Percentiles rank a stretch among this genome's conserved stretches.
These are phyloP conservation scores for Campylomormyrus tamandua DNA, from an alignment of 2,113 vertebrate species.

Conservation along the genomic window DNA sequence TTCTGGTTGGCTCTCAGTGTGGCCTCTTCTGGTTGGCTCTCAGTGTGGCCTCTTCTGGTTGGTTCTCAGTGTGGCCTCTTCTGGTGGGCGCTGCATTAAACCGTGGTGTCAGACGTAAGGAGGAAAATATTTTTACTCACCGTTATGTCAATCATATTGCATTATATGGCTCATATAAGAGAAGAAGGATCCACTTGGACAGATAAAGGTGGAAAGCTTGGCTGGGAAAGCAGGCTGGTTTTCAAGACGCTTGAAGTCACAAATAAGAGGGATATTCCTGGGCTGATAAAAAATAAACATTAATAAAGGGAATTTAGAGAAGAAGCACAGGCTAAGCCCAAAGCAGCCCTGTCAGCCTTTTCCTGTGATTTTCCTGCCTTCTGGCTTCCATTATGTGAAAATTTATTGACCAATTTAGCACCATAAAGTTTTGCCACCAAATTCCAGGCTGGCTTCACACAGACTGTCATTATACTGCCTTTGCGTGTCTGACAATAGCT, in stretches of 20 bases:
- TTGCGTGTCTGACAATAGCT: not conserved
- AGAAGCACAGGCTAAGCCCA: not conserved
- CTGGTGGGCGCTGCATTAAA: not conserved
- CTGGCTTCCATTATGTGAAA: not conserved
- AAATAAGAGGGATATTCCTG: not conserved
- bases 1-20: not conserved
- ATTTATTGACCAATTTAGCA: not conserved
- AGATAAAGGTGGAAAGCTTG: not conserved
- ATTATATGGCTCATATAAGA: not conserved
- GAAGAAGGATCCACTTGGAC: not conserved
- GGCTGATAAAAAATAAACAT: not conserved
- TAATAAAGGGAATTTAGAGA: not conserved
- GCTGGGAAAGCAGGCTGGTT: not conserved
- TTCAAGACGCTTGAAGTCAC: not conserved
- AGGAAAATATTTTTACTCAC: not conserved
- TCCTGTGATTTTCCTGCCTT: not conserved
- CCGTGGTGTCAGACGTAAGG: not conserved
- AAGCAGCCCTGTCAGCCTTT: not conserved
- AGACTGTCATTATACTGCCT: not conserved
- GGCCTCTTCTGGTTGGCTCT: not conserved
- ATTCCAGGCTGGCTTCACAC: not conserved
- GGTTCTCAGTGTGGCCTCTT: not conserved
- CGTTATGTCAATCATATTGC: not conserved
- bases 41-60: too few species aligned
- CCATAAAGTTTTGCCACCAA: not conserved